Percentiles rank a stretch among this genome's conserved stretches.
Evolutionary conservation across 2,113 vertebrate species (phyloP).

Genomic region (Jaculus jaculus): DNA sequence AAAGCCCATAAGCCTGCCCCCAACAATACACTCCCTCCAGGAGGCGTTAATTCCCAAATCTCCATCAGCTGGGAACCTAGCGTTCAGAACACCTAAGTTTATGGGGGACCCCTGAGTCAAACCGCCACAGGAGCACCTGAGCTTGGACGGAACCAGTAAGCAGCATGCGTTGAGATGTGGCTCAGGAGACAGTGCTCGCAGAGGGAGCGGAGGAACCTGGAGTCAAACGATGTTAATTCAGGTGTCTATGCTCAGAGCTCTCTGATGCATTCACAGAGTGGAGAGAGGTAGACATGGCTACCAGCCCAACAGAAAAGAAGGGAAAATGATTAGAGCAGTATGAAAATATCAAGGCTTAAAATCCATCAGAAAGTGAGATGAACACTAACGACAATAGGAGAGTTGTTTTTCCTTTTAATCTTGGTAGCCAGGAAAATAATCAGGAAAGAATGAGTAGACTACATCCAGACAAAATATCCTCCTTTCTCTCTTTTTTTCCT

Average conservation of each 20-base stretch:
- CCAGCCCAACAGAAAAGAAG: not conserved
- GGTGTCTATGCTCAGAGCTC: not conserved
- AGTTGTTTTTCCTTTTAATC: constrained; percentile 10
- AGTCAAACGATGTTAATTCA: not conserved
- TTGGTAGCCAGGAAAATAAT: not conserved
- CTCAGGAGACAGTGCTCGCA: not conserved
- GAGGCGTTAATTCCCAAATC: no score
- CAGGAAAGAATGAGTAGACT: not conserved
- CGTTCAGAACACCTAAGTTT: no score
- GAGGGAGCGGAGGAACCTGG: not conserved
- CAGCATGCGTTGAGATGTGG: not conserved
- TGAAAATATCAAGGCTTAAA: not conserved
- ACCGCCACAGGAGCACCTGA: not conserved
- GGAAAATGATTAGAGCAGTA: not conserved
- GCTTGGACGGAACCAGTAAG: not conserved
- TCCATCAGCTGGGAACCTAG: no score
- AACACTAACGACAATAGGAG: not conserved
- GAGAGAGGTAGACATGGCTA: not conserved
- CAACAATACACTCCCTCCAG: no score
- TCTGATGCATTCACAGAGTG: not conserved
- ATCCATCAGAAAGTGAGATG: not conserved
- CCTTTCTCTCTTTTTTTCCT: no score
- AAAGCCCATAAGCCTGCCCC: no score
- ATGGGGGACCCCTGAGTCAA: no score
- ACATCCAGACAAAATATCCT: not conserved